Base-by-base conservation (phyloP, 2,113 vertebrate species). In the Ammospiza caudacuta region DNA sequence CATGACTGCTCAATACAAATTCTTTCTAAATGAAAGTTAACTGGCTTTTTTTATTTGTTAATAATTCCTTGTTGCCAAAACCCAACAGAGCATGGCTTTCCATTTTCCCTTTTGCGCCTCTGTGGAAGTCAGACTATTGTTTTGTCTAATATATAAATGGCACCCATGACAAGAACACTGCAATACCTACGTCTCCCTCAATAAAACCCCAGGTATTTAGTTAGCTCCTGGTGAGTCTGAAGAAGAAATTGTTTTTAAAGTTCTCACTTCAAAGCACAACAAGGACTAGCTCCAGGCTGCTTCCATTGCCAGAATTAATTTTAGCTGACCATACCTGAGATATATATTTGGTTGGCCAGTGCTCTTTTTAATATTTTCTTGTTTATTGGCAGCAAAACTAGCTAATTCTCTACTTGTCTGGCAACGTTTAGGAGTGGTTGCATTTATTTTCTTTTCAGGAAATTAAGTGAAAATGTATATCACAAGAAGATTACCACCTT, bases 391-490 rank as follows among this genome's bases (percentile, higher is more conserved):
- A 87, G 55, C 17, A 83, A 80, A 28, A 6, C 3, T 12, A 46
- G 25, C 3, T 86, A 90, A 64, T 94, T 95, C 31, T 91, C 24
- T 86, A 54, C 68, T 77, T 90, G 33, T 39, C 24, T 76, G 52
- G 52, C 35, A 83, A 5, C 15, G 12, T 80, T 90, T 86, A 90
- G 17, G n/a, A 90, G 24, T 31, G 29, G 18, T 62, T 89, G 54
- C 24, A 73, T 75, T 94, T 77, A 67, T 95, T 51, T 90, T 89
- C 74, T 88, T 88, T 37, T 61, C 82, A 84, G 33, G 43, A 90
- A 87, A 63, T 91, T 49, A 35, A 76, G 75, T 85, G 64, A 95
- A 97, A 96, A 94, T 77, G 27, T 79, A 8, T 83, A 52, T 93
- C 43, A 52, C 1, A 2, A 37, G 44, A 93, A 97, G 72, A 89